phyloP scores from a whole-genome alignment of 2,888 invertebrate species.

The Sesia apiformis region DNA sequence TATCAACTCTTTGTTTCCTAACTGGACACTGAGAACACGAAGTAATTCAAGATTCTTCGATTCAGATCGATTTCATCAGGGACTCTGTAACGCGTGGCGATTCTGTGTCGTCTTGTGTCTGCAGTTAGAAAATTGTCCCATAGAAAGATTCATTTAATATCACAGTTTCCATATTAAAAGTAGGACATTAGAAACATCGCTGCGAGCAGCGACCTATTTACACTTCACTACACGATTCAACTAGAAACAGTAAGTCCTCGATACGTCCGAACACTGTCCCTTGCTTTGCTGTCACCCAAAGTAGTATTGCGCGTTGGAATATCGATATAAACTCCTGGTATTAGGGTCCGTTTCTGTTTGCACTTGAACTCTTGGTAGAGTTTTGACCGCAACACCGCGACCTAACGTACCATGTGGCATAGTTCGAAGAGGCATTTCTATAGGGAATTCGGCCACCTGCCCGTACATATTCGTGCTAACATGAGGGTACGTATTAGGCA shows the following conservation, averaged over 20 bases:
- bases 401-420: slow-evolving; percentile 66
- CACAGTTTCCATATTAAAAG: slow-evolving; percentile 71
- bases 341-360: slow-evolving; percentile 68
- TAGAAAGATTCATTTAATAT: slow-evolving; percentile 69
- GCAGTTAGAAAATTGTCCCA: not conserved
- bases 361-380: slow-evolving; percentile 56
- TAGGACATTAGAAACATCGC: slow-evolving; percentile 54
- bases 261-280: slow-evolving; percentile 65
- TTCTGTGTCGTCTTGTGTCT: not conserved
- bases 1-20: slow-evolving; percentile 19
- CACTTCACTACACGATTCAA: slow-evolving; percentile 53
- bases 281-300: slow-evolving; percentile 83
- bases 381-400: slow-evolving; percentile 63
- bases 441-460: slow-evolving; percentile 66
- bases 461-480: slow-evolving; percentile 70
- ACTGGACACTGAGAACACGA: not conserved
- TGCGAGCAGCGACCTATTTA: slow-evolving; percentile 35
- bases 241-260: slow-evolving; percentile 76
- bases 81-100: not conserved
- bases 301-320: slow-evolving; percentile 80
- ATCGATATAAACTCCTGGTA: slow-evolving; percentile 78
- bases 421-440: slow-evolving; percentile 69
- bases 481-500: slow-evolving; percentile 66
- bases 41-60: not conserved
- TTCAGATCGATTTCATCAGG: not conserved